Conservation (phyloP, 1,140 invertebrate species). For the Thalassaphorura encarpata region DNA sequence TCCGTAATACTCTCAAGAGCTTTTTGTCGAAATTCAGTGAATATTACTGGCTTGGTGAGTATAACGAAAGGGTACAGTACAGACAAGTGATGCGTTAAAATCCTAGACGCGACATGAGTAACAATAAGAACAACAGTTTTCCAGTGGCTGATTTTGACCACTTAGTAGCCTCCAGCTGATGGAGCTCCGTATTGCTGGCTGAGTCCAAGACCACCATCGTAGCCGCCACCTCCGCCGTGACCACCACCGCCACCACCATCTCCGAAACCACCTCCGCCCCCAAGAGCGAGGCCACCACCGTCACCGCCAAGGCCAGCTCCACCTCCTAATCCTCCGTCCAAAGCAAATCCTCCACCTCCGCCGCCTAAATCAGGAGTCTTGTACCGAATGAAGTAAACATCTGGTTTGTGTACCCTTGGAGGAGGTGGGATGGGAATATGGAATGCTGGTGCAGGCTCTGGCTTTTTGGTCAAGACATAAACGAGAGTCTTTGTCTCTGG, state of each 20-base stretch:
- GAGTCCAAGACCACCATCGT: no score
- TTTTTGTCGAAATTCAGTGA: no score
- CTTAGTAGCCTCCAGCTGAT: no score
- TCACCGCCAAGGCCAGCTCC: constrained; percentile 5
- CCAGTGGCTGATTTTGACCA: no score
- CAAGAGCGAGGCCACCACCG: not conserved
- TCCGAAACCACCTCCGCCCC: constrained; percentile 2
- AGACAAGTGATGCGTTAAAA: no score
- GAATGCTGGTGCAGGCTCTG: constrained; percentile 68
- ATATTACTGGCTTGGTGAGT: no score
- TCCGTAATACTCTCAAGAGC: no score
- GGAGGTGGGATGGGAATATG: constrained; percentile 61
- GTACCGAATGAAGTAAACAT: constrained; percentile 79
- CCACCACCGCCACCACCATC: not conserved
- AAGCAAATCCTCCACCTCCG: not conserved
- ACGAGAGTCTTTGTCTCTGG: constrained; percentile 72
- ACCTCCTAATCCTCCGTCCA: not conserved
- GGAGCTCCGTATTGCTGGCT: no score
- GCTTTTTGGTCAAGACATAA: constrained; percentile 77
- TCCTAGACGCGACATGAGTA: no score
- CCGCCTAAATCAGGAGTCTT: constrained; percentile 33
- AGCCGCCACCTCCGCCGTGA: not conserved
- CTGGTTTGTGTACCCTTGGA: constrained; percentile 52
- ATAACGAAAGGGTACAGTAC: no score
- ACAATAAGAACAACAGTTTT: no score